Conservation (phyloP, 1,140 invertebrate genomes). For the Apocrypta bakeri region DNA sequence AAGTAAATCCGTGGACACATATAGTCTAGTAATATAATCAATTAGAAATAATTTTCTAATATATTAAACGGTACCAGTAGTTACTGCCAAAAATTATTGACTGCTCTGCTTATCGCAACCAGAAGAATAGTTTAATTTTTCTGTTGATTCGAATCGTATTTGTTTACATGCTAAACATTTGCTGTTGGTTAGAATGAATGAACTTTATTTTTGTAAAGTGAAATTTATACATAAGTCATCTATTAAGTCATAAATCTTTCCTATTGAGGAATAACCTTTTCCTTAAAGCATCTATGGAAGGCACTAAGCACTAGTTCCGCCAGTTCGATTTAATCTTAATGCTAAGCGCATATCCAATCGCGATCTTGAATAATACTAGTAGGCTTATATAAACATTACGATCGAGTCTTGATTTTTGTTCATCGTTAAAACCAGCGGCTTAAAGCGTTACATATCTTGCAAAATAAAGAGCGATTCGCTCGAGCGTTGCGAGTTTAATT, state of each 20-base stretch:
- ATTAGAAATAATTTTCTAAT: too few relatives aligned
- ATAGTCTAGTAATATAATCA: too few relatives aligned
- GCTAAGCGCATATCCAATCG: slow-evolving; percentile 3
- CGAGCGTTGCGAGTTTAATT: background rate
- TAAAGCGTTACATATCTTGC: background rate
- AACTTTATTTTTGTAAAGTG: too few relatives aligned
- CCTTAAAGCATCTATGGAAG: background rate
- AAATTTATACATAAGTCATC: too few relatives aligned
- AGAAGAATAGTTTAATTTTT: too few relatives aligned
- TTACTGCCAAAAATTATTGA: background rate
- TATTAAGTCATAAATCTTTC: too few relatives aligned
- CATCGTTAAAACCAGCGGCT: background rate
- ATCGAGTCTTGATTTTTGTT: background rate
- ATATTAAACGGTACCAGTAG: too few relatives aligned
- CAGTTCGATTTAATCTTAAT: slow-evolving; percentile 16
- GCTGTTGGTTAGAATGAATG: too few relatives aligned
- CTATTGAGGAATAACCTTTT: background rate
- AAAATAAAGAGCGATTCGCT: background rate
- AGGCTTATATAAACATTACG: slow-evolving; percentile 11
- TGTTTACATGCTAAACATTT: too few relatives aligned
- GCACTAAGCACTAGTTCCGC: background rate
- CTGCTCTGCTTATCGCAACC: background rate
- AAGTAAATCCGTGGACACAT: too few relatives aligned
- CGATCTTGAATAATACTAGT: background rate
- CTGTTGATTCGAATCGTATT: too few relatives aligned